Conservation (phyloP, 2,113 vertebrate species). For the Columba janthina region DNA sequence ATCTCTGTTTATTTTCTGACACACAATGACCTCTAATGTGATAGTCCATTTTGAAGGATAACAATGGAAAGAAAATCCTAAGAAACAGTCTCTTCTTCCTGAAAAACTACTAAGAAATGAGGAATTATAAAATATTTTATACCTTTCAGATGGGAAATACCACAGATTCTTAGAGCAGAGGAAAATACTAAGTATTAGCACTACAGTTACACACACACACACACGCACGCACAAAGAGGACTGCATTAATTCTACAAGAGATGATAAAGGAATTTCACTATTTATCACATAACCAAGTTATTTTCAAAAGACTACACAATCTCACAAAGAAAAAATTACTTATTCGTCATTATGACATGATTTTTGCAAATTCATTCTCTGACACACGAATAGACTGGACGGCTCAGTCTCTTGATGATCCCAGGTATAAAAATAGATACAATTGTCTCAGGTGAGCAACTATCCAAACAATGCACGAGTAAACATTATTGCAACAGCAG, state of each 20-base stretch:
- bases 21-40: neutral
- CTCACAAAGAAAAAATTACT: slow-evolving; percentile 2
- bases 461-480: neutral
- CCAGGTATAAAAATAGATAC: neutral
- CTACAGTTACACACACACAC: neutral
- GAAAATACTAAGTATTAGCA: neutral
- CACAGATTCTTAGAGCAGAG: neutral
- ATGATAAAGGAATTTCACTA: neutral
- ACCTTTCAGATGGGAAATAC: neutral
- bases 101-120: neutral
- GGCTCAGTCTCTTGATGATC: neutral
- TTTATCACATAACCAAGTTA: neutral
- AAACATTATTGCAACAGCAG: neutral
- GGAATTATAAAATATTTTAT: neutral
- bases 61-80: neutral
- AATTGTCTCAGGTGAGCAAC: neutral
- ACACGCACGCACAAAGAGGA: neutral
- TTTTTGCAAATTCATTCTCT: neutral
- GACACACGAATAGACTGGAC: neutral
- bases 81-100: neutral
- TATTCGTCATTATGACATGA: neutral
- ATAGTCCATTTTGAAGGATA: neutral
- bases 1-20: neutral
- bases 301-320: neutral
- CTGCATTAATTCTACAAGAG: neutral